Percentiles rank a stretch among this genome's conserved stretches.
phyloP scores from a whole-genome alignment of 2,797 vertebrate species.

The Pempheris klunzingeri region DNA sequence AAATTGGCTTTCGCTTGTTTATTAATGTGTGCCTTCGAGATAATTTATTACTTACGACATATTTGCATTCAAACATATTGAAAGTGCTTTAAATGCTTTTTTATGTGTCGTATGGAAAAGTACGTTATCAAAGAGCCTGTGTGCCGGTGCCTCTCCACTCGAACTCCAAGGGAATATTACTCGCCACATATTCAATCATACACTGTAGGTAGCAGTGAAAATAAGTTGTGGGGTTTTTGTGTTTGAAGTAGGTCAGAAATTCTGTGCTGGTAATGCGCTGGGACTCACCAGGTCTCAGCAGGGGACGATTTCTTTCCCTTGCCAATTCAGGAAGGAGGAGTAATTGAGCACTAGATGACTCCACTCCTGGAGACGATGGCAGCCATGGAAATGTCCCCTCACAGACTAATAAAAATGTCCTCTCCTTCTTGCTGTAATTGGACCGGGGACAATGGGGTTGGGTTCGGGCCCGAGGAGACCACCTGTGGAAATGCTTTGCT shows the following conservation, averaged over 20 bases:
- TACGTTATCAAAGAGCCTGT: conserved; percentile 23
- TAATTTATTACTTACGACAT: background rate
- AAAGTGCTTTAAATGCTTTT: conserved; percentile 21
- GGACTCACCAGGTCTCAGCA: conserved; percentile 70
- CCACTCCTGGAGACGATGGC: conserved; percentile 67
- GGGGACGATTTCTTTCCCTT: conserved; percentile 68
- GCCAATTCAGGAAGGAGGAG: conserved; percentile 62
- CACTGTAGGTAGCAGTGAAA: conserved; percentile 59
- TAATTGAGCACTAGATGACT: conserved; percentile 80
- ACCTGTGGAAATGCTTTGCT: conserved; percentile 78
- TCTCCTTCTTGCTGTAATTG: conserved; percentile 81
- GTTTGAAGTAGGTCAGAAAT: conserved; percentile 84
- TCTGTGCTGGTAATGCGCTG: conserved; percentile 68
- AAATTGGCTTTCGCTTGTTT: conserved; percentile 7
- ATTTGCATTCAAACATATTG: conserved; percentile 14
- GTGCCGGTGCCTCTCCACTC: background rate
- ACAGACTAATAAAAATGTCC: conserved; percentile 79
- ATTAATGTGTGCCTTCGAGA: conserved; percentile 1
- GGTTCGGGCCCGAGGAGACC: conserved; percentile 70
- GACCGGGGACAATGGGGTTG: conserved; percentile 78
- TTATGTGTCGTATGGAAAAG: conserved; percentile 7
- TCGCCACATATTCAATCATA: conserved; percentile 64
- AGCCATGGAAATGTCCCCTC: conserved; percentile 79
- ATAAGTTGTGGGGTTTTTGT: conserved; percentile 70
- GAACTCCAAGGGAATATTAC: conserved; percentile 49